Conservation (phyloP, 2,888 invertebrate genomes). For the Noctua comes region DNA sequence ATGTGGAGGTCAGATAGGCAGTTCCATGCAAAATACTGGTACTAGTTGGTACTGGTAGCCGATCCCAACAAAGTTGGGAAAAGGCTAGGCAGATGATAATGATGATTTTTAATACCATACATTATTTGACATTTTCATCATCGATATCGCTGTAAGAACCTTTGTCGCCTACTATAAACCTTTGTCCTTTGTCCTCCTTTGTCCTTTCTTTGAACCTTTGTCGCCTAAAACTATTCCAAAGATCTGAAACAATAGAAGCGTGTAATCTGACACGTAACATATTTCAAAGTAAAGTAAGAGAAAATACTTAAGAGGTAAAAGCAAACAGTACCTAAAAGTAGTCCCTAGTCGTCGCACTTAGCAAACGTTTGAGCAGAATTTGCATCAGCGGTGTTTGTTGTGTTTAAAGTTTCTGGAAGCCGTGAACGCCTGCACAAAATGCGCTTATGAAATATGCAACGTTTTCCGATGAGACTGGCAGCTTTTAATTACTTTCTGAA, state of each 20-base stretch:
- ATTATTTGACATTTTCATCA: not conserved
- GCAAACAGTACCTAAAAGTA: constrained; percentile 66
- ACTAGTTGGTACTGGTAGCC: too few species aligned
- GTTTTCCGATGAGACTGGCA: constrained; percentile 65
- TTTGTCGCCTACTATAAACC: too few species aligned
- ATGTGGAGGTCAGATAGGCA: not conserved
- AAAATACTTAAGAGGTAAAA: constrained; percentile 56
- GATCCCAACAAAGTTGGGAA: not conserved
- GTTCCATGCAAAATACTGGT: not conserved
- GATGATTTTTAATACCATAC: not conserved
- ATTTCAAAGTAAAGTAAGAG: constrained; percentile 25
- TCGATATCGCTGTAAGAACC: not conserved
- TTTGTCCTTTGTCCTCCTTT: too few species aligned
- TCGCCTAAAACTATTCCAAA: constrained; percentile 6
- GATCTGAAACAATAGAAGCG: constrained; percentile 17
- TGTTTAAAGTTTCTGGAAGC: constrained; percentile 72
- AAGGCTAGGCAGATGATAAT: not conserved
- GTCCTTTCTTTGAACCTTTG: too few species aligned
- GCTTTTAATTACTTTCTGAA: constrained; percentile 64
- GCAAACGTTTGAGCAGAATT: constrained; percentile 76
- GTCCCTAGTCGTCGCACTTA: constrained; percentile 69
- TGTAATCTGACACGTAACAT: constrained; percentile 33
- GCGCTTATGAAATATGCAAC: constrained; percentile 78
- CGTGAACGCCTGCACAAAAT: constrained; percentile 68
- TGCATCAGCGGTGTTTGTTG: constrained; percentile 75